Evolutionary conservation across 1,140 invertebrate genomes (phyloP).

Genomic region (Danaus plexippus): DNA sequence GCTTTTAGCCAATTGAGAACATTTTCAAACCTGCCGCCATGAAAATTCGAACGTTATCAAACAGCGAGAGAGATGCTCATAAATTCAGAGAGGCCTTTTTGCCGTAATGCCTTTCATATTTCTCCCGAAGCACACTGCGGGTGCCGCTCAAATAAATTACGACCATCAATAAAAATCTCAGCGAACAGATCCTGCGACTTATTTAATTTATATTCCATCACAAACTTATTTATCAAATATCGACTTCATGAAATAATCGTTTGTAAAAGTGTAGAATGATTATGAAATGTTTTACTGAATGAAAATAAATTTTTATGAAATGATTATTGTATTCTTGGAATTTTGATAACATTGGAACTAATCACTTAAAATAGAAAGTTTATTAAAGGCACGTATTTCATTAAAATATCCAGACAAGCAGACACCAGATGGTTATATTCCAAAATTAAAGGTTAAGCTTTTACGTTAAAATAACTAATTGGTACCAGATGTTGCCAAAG

Average conservation of each 20-base stretch:
- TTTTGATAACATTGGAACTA: too few species aligned
- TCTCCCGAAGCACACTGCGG: constrained; percentile 60
- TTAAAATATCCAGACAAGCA: neutral
- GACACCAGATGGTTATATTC: too few species aligned
- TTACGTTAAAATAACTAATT: too few species aligned
- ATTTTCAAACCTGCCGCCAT: constrained; percentile 37
- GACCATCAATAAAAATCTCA: constrained; percentile 63
- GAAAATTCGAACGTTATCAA: constrained; percentile 61
- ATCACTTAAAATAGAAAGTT: too few species aligned
- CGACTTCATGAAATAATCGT: too few species aligned
- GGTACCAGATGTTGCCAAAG: too few species aligned
- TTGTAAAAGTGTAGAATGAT: too few species aligned
- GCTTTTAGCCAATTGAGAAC: constrained; percentile 51
- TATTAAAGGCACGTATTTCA: neutral
- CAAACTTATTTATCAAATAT: constrained; percentile 2
- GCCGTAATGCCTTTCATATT: constrained; percentile 68
- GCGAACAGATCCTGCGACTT: constrained; percentile 56
- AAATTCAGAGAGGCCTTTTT: constrained; percentile 64
- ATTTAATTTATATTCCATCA: constrained; percentile 65
- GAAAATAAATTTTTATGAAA: too few species aligned
- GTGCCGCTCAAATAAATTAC: constrained; percentile 65
- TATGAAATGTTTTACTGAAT: too few species aligned
- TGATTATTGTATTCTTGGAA: too few species aligned
- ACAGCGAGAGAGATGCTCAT: constrained; percentile 53
- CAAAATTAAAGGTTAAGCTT: too few species aligned